phyloP scores from a whole-genome alignment of 2,797 vertebrate species.

The Esox masquinongy region DNA sequence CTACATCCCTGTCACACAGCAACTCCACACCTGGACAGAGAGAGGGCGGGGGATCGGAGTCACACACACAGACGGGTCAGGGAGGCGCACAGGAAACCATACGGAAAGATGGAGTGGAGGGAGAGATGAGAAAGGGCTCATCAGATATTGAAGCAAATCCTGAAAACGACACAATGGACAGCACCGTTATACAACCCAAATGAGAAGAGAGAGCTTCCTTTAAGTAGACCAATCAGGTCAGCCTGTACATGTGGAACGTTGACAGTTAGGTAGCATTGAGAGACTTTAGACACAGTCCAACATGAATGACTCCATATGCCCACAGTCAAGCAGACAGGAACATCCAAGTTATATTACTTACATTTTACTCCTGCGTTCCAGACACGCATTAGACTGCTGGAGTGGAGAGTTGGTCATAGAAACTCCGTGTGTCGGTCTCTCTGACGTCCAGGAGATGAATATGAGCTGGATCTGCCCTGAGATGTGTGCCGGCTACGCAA shows the following conservation, averaged over 20 bases:
- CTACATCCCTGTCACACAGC: constrained; percentile 94
- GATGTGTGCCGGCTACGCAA: not conserved
- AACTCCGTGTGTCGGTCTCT: not conserved
- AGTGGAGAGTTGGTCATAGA: not conserved
- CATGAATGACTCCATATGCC: not conserved
- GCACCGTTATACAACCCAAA: not conserved
- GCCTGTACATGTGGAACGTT: not conserved
- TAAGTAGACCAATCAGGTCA: not conserved
- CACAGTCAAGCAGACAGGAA: not conserved
- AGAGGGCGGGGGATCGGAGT: not conserved
- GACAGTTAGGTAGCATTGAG: not conserved
- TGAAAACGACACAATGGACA: not conserved
- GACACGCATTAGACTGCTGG: constrained; percentile 3
- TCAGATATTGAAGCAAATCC: not conserved
- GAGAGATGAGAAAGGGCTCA: not conserved
- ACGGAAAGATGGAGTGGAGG: too few species aligned
- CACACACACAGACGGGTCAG: too few species aligned
- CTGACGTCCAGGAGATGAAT: not conserved
- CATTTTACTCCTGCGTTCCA: constrained; percentile 2
- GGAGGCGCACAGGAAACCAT: not conserved
- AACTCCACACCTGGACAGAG: constrained; percentile 87
- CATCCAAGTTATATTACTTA: not conserved
- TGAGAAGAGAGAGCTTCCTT: not conserved
- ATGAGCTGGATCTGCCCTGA: not conserved
- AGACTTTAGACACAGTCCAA: not conserved